phyloP scores from a whole-genome alignment of 1,140 invertebrate species.

The Drosophila ohnishii region DNA sequence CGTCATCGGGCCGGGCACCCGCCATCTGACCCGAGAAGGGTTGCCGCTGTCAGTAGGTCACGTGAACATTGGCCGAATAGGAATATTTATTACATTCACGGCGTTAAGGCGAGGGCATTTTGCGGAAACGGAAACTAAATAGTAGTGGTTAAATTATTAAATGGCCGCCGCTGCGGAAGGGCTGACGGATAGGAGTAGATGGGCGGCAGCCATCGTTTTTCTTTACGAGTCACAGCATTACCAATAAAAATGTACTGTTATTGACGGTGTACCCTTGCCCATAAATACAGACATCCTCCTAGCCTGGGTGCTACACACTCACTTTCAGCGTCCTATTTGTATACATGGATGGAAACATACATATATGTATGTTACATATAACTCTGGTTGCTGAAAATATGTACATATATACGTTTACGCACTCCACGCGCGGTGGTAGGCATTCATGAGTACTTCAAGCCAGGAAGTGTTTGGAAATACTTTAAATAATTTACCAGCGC shows the following conservation, averaged over 20 bases:
- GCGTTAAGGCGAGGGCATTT: constrained; percentile 72
- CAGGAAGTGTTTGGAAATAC: constrained; percentile 51
- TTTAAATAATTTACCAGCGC: constrained; percentile 58
- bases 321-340: constrained; percentile 42
- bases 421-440: constrained; percentile 1
- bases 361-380: neutral
- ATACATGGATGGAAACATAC: constrained; percentile 55
- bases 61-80: constrained; percentile 47
- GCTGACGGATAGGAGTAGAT: neutral
- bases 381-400: constrained; percentile 1
- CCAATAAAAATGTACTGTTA: constrained; percentile 67
- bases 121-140: constrained; percentile 71
- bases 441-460: constrained; percentile 19
- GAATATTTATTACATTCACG: constrained; percentile 69
- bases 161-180: constrained; percentile 31
- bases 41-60: constrained; percentile 2
- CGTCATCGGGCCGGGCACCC: neutral
- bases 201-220: constrained; percentile 50
- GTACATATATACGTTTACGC: constrained; percentile 34
- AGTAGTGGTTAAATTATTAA: constrained; percentile 74
- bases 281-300: constrained; percentile 1
- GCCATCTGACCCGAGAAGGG: constrained; percentile 2
- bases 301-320: neutral
- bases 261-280: constrained; percentile 9
- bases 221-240: constrained; percentile 62